Percentiles rank a stretch among this genome's conserved stretches.
Conservation (phyloP, 2,113 vertebrate genomes). For the Lipophrys pholis region DNA sequence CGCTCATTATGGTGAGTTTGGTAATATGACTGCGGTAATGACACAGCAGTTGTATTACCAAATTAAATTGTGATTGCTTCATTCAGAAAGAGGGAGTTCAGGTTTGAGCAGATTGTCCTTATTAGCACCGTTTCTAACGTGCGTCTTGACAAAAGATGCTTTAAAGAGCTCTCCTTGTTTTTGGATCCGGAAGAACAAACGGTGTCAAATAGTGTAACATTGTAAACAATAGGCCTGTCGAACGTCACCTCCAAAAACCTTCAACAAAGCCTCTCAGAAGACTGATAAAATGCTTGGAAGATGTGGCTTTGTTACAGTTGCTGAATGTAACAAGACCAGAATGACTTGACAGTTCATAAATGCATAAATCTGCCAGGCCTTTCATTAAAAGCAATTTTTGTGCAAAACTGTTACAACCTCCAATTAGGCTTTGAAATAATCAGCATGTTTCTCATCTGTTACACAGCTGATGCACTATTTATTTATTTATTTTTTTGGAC, state of each 20-base stretch:
- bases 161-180: conserved; percentile 1
- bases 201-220: conserved; percentile 31
- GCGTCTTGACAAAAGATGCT: conserved; percentile 25
- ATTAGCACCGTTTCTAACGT: conserved; percentile 24
- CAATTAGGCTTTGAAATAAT: conserved; percentile 4
- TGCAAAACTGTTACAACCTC: conserved; percentile 9
- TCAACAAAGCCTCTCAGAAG: conserved; percentile 27
- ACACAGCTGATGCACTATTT: conserved; percentile 22
- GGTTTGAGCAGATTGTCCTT: conserved; percentile 49
- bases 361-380: conserved; percentile 14
- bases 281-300: conserved; percentile 21
- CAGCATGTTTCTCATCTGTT: conserved; percentile 20
- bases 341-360: conserved; percentile 13
- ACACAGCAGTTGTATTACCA: conserved; percentile 47
- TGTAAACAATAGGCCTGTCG: conserved; percentile 43
- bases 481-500: not conserved
- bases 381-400: conserved; percentile 6
- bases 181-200: conserved; percentile 26
- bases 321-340: conserved; percentile 10
- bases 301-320: conserved; percentile 17
- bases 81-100: conserved; percentile 42
- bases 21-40: conserved; percentile 56
- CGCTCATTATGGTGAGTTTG: conserved; percentile 56
- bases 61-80: conserved; percentile 62
- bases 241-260: conserved; percentile 17